Base-by-base conservation (phyloP, 2,113 vertebrate species). In the Oceanodroma tethys region DNA sequence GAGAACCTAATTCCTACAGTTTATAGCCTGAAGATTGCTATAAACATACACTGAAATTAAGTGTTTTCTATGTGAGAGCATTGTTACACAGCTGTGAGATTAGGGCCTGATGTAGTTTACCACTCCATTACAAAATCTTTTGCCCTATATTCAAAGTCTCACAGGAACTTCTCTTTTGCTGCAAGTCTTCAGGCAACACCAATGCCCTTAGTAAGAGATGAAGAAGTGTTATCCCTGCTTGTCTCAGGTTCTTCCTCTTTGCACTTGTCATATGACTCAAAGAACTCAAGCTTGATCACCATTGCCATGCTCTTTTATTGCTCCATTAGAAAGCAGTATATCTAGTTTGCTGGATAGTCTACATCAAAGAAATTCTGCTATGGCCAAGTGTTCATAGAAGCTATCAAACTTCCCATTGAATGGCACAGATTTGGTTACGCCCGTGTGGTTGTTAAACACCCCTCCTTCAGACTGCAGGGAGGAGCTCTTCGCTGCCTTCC, bases 371-470 rank as follows among this genome's bases (percentile, higher is more conserved):
- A 86, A 65, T 59, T 36, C 48, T 75, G 17, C 70, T 56, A 4
- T 27, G 15, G 12, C 20, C 20, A 63, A 45, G 19, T 13, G 19
- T 21, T 68, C 75, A 40, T 16, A 71, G 34, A 55, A 75, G 25
- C 19, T 48, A 29, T 25, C 19, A 65, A 68, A 2, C 6, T 56
- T 56, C 34, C 29, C 40, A 23, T 6, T 19, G 53, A 48, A 48
- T 0, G 1, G 5, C 58, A 79, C 1, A 25, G 15, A 26, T 74
- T 38, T 75, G 29, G 34, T 50, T 65, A 59, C 7, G 12, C 10
- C 5, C 4, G 0, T 3, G 7, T 5, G 7, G 29, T 6, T 26
- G 27, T n/a, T 47, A 21, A 73, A 6, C 19, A 53, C 3, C 22
- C 36, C 27, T 56, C 34, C 42, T 58, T 50, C 43, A 36, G 32